Percentiles rank a stretch among this genome's conserved stretches.
Conservation (phyloP, 2,888 invertebrate species). For the Dynastes grantii region DNA sequence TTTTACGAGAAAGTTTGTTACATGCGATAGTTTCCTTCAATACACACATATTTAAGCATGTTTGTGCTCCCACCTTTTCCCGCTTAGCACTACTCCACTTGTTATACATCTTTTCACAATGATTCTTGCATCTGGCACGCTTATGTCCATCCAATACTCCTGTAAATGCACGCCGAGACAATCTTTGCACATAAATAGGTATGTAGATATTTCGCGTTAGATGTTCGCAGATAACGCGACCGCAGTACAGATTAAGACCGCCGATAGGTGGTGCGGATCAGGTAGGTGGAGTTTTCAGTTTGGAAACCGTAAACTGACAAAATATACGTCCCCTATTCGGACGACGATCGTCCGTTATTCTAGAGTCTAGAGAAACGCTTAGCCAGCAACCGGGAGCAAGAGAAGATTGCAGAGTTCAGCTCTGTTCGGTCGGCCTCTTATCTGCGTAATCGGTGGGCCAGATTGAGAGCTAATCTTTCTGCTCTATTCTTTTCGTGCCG, state of each 20-base stretch:
- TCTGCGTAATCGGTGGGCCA: constrained; percentile 10
- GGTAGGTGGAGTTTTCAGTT: constrained; percentile 38
- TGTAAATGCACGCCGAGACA: no score
- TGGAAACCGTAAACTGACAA: constrained; percentile 54
- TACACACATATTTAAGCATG: no score
- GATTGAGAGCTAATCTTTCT: constrained; percentile 49
- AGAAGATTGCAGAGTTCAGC: not conserved
- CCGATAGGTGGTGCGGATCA: constrained; percentile 51
- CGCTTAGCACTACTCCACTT: no score
- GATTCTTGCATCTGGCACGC: constrained; percentile 59
- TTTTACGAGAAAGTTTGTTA: no score
- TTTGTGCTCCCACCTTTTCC: no score
- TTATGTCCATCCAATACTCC: constrained; percentile 27
- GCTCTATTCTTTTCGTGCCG: constrained; percentile 11
- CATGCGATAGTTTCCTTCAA: no score
- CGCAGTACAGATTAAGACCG: constrained; percentile 55
- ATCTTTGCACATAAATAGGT: no score
- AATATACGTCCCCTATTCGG: constrained; percentile 45
- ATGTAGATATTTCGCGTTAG: constrained; percentile 13
- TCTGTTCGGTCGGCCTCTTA: not conserved
- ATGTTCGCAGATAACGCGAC: constrained; percentile 55
- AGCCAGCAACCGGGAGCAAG: not conserved
- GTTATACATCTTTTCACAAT: no score
- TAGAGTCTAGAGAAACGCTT: not conserved
- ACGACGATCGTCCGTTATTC: not conserved